Base-by-base conservation (phyloP, 1,140 invertebrate genomes). In the Piezodorus guildinii region DNA sequence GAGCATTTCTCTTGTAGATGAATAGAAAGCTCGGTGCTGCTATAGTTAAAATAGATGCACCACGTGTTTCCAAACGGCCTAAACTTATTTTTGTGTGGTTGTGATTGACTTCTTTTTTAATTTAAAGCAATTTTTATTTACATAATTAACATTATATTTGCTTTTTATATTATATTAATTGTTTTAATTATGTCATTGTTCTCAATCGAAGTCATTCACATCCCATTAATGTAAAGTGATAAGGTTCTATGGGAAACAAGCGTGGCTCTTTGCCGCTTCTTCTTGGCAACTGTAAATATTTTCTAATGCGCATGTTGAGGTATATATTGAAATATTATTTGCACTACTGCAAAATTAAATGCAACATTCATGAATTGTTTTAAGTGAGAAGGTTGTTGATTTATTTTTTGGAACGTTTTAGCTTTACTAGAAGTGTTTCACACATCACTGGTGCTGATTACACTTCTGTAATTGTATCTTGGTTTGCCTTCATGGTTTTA, bases 1-100 rank as follows among this genome's bases (percentile, higher is more conserved):
- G 62, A 62, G 62, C 46, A 62, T 62, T 62, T 34, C 43, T 62
- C 25, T 51, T 23, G 52, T 56, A 56, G 52, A 23, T 56, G 1
- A 43, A 44, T 64, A 58, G 62, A 56, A 51, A n/a, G 62, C 39
- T 64, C 39, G 39, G 45, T 17, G 27, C 45, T 62, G 45, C 27
- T 52, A 45, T 12, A 23, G 49, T 52, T 62, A 4, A 30, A 23
- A 56, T 56, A 56, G 52, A 56, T 23, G 52, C 52, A 56, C 52
- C 52, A 56, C 52, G 52, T 56, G 52, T 56, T 56, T 56, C 52
- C 52, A 27, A 56, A 25, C 52, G 52, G 52, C 52, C 52, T 9
- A 10, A 56, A 56, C 15, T 23, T 25, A 10, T 23, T 56, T 56
- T 56, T 23, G 23, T 23, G 19, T 23, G 17, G 52, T 16, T 56